Percentiles rank a stretch among this genome's conserved stretches.
These are phyloP conservation scores for Mactra quadrangularis DNA, from an alignment of 1,140 invertebrate genomes.

Conservation along the genomic window DNA sequence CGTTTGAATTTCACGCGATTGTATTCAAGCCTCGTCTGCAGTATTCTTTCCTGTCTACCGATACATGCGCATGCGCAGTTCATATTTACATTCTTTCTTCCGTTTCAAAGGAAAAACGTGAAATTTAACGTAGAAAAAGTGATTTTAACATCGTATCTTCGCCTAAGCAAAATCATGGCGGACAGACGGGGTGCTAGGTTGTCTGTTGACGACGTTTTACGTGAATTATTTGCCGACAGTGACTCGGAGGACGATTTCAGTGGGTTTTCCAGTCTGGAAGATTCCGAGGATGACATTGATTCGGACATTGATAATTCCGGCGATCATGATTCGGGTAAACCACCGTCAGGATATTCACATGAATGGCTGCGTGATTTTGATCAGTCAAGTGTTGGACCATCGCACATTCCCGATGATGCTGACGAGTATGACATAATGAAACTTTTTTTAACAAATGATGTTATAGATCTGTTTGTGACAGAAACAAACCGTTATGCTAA, in stretches of 20 bases:
- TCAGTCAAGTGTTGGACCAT: background rate
- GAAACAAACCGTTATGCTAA: conserved; percentile 26
- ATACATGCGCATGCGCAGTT: background rate
- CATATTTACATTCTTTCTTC: background rate
- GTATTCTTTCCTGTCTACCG: too few species aligned
- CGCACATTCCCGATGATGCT: conserved; percentile 9
- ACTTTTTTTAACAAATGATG: background rate
- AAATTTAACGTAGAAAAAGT: background rate
- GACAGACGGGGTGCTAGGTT: too few species aligned
- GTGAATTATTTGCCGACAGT: background rate
- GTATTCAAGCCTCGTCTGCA: background rate
- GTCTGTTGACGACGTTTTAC: too few species aligned
- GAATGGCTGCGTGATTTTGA: background rate
- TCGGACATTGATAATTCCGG: background rate
- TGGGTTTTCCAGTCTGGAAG: background rate
- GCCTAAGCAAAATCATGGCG: background rate
- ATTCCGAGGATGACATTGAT: background rate
- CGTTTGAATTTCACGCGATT: background rate
- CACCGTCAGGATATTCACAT: background rate
- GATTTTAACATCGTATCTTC: background rate
- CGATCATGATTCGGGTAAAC: background rate
- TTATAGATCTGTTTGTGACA: background rate
- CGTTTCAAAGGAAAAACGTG: background rate
- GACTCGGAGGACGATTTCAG: background rate
- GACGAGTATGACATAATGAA: background rate